Base-by-base conservation (phyloP, 35 echinoderm and acorn worm genomes). In the Chiridota heheva region DNA sequence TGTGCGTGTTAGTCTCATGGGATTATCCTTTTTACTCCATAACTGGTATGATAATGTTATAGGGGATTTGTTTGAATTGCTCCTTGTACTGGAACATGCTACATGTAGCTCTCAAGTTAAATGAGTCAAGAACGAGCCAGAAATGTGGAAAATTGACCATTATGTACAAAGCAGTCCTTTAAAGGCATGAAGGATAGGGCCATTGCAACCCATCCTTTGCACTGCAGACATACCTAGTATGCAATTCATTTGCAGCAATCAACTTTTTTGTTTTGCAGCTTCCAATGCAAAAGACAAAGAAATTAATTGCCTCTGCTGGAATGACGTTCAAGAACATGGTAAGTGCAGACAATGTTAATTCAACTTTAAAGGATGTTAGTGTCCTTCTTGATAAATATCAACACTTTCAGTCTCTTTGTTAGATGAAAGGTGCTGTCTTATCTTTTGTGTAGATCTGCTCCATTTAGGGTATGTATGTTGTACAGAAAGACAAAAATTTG, bases 301-400 rank as follows among this genome's bases (percentile, higher is more conserved):
- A 86, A 46, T 56, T 96, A 3, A 59, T 96, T 12, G 92, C 82
- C 15, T 85, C 90, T 28, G 65, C 73, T 76, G 92, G 92, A 25
- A 86, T 96, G 67, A 96, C 92, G 18, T 96, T 96, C 53, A 45
- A 48, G 2, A 96, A 96, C 42, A 96, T 96, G 92, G 92, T 96
- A 36, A 75, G 78, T 78, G 36, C 41, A n/a, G n/a, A n/a, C n/a
- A n/a, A n/a, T n/a, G n/a, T 61, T 17, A 25, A 6, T 12, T 12
- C 28, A 29, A 20, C 45, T 36, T 44, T 25, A 29, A 77, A n/a
- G 24, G 12, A 66, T 43, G 6, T 2, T 36, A 1, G 0, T 33
- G 20, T 41, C 27, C 2, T 36, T 16, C 4, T 17, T 32, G 53
- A n/a, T 5, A 3, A 27, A n/a, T 49, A 45, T 55, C 1, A n/a